Conservation (phyloP, 2,888 invertebrate genomes). For the Podotricha telesiphe region DNA sequence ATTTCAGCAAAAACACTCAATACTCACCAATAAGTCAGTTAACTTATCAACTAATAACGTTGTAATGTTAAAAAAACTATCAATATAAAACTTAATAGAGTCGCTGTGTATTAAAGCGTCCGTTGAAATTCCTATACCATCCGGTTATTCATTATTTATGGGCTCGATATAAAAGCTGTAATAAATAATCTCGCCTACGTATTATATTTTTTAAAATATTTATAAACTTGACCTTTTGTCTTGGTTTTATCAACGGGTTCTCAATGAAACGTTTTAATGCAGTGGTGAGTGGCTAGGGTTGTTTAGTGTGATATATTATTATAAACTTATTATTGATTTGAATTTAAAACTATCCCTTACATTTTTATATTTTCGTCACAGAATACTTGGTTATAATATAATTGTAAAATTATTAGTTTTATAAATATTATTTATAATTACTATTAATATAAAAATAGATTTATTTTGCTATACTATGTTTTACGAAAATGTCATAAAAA, state of each 20-base stretch:
- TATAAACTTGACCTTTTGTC: slow-evolving; percentile 62
- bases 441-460: no score
- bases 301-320: not conserved
- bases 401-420: no score
- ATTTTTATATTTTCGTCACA: no score
- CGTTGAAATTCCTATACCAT: slow-evolving; percentile 42
- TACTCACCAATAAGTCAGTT: slow-evolving; percentile 20
- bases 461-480: not conserved
- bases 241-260: slow-evolving; percentile 62
- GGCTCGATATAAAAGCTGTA: slow-evolving; percentile 43
- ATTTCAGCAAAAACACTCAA: slow-evolving; percentile 11
- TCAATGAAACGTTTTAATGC: slow-evolving; percentile 70
- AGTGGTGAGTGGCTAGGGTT: slow-evolving; percentile 50
- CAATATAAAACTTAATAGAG: slow-evolving; percentile 39
- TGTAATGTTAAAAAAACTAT: slow-evolving; percentile 31
- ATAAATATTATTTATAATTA: no score
- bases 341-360: not conserved
- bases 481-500: no score
- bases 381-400: no score
- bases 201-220: slow-evolving; percentile 50
- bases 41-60: slow-evolving; percentile 25
- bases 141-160: slow-evolving; percentile 47
- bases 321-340: no score
- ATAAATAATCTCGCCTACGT: slow-evolving; percentile 50
- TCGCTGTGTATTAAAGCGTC: slow-evolving; percentile 36